phyloP scores from a whole-genome alignment of 2,113 vertebrate genomes.

The Dascyllus trimaculatus region DNA sequence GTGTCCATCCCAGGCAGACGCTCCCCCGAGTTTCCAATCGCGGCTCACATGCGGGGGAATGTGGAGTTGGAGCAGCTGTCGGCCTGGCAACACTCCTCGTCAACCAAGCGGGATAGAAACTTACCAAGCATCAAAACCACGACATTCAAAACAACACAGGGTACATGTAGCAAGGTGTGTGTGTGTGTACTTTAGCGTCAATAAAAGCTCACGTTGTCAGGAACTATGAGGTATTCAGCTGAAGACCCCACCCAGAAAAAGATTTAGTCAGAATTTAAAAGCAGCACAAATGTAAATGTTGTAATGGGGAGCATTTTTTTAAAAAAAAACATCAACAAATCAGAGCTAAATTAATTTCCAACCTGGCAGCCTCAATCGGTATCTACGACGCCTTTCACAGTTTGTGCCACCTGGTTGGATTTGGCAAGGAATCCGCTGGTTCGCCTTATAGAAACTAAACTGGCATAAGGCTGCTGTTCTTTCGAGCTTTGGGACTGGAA shows the following conservation, averaged over 20 bases:
- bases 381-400: slow-evolving; percentile 45
- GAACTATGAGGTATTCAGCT: slow-evolving; percentile 35
- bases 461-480: slow-evolving; percentile 40
- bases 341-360: slow-evolving; percentile 45
- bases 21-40: slow-evolving; percentile 71
- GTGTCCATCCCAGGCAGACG: slow-evolving; percentile 47
- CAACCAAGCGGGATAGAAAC: slow-evolving; percentile 55
- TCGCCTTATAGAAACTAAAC: slow-evolving; percentile 50
- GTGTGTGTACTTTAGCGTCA: slow-evolving; percentile 36
- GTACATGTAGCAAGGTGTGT: slow-evolving; percentile 18
- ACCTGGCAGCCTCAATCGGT: slow-evolving; percentile 32
- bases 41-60: slow-evolving; percentile 76
- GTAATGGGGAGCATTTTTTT: slow-evolving; percentile 37
- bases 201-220: slow-evolving; percentile 51
- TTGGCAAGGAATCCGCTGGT: slow-evolving; percentile 54
- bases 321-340: slow-evolving; percentile 16
- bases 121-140: slow-evolving; percentile 64
- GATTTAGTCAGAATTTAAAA: slow-evolving; percentile 35
- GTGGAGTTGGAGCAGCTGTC: slow-evolving; percentile 78
- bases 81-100: slow-evolving; percentile 69
- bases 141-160: slow-evolving; percentile 53
- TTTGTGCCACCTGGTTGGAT: slow-evolving; percentile 66
- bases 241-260: slow-evolving; percentile 24
- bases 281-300: slow-evolving; percentile 26
- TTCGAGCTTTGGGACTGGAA: slow-evolving; percentile 23